Conservation (phyloP, 2,113 vertebrate species). For the Pollimyrus isidori region DNA sequence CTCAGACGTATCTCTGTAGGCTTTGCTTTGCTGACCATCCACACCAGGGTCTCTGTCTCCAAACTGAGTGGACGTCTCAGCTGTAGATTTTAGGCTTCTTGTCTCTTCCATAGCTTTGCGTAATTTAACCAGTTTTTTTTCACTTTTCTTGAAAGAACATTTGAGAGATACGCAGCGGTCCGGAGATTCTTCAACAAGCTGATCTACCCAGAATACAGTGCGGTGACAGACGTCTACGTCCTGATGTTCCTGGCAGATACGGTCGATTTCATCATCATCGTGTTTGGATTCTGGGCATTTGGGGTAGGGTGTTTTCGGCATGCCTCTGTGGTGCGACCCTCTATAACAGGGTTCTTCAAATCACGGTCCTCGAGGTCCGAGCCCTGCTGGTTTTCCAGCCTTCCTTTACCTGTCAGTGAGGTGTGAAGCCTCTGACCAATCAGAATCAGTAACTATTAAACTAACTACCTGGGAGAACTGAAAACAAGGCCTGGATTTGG, state of each 20-base stretch:
- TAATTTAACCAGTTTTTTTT: neutral
- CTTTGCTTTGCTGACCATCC: neutral
- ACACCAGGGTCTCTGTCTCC: neutral
- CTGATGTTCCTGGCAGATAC: conserved; percentile 93
- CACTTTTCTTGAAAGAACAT: conserved; percentile 51
- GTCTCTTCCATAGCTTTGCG: neutral
- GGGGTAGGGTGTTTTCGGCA: conserved; percentile 56
- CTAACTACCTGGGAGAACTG: no score
- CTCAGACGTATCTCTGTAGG: neutral
- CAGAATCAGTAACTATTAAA: no score
- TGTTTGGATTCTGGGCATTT: conserved; percentile 93
- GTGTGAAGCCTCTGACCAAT: no score
- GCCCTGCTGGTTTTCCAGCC: no score
- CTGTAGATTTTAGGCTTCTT: neutral
- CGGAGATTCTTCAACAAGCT: conserved; percentile 84
- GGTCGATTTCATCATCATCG: conserved; percentile 88
- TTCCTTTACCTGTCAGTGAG: no score
- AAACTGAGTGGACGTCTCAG: neutral
- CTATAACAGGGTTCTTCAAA: no score
- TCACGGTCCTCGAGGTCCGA: no score
- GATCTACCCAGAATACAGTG: conserved; percentile 88
- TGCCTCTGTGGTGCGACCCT: neutral
- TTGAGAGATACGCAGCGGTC: conserved; percentile 77
- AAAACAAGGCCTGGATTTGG: no score
- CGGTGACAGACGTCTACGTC: conserved; percentile 88